Conservation (phyloP, 2,888 invertebrate species). For the Allolobophora icterica region DNA sequence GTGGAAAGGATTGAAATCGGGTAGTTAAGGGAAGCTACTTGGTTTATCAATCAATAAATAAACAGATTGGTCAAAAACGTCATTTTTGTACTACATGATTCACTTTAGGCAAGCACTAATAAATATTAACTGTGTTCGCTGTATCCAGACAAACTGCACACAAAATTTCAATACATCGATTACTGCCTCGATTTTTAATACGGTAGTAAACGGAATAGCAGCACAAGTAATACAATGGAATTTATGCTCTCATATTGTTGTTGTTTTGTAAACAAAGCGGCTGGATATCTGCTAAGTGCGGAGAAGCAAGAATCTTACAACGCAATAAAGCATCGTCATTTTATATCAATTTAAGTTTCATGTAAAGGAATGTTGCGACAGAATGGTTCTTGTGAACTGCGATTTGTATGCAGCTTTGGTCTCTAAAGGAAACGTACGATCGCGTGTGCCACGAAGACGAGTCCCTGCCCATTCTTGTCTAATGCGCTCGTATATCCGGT, state of each 20-base stretch:
- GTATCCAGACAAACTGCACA: background rate
- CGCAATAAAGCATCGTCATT: background rate
- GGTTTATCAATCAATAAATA: no score
- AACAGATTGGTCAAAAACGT: no score
- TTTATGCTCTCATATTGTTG: background rate
- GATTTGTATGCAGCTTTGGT: background rate
- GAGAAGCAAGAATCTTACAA: background rate
- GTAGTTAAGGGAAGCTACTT: no score
- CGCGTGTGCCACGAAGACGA: background rate
- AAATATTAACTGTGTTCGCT: no score
- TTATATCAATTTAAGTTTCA: slow-evolving; percentile 9
- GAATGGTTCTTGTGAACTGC: slow-evolving; percentile 4
- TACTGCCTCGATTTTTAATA: background rate
- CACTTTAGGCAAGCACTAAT: no score
- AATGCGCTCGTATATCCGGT: slow-evolving; percentile 11
- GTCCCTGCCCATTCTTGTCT: background rate
- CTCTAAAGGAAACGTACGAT: background rate
- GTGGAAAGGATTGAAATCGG: no score
- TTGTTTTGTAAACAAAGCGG: background rate
- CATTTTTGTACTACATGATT: no score
- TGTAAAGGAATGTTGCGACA: background rate
- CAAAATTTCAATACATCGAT: background rate
- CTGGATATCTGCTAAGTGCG: background rate
- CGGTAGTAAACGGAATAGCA: background rate
- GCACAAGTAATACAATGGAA: background rate